These are phyloP conservation scores for Orycteropus afer DNA, from an alignment of 2,113 vertebrate species.

Conservation along the genomic window DNA sequence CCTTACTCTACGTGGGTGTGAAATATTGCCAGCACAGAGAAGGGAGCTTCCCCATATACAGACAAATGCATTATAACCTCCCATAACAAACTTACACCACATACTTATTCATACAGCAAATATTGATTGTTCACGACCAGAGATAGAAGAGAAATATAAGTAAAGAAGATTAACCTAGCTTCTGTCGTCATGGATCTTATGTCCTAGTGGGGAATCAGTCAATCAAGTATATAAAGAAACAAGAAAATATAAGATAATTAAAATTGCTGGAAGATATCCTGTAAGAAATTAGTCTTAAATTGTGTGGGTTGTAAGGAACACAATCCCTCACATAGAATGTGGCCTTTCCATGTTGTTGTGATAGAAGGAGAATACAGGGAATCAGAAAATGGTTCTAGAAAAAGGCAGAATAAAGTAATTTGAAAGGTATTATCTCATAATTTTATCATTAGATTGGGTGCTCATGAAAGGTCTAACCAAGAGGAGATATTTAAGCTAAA, in stretches of 20 bases:
- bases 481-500: background rate
- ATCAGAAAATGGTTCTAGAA: background rate
- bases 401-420: background rate
- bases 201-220: too few species aligned
- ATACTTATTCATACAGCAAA: background rate
- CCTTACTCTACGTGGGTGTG: background rate
- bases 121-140: background rate
- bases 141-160: background rate
- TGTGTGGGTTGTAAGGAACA: background rate
- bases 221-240: background rate
- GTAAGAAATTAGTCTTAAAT: background rate
- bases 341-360: background rate
- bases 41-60: background rate
- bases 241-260: background rate
- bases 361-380: background rate
- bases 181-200: background rate
- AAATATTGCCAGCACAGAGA: background rate
- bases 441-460: background rate
- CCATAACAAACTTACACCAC: too few species aligned
- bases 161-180: background rate
- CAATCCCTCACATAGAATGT: background rate
- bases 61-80: background rate
- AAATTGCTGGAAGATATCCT: background rate
- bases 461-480: background rate
- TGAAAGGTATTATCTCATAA: background rate